A percentile compares a stretch with the other conserved stretches of the same genome.
These are phyloP conservation scores for Orthosia cruda DNA, from an alignment of 2,888 invertebrate genomes.

Conservation along the genomic window DNA sequence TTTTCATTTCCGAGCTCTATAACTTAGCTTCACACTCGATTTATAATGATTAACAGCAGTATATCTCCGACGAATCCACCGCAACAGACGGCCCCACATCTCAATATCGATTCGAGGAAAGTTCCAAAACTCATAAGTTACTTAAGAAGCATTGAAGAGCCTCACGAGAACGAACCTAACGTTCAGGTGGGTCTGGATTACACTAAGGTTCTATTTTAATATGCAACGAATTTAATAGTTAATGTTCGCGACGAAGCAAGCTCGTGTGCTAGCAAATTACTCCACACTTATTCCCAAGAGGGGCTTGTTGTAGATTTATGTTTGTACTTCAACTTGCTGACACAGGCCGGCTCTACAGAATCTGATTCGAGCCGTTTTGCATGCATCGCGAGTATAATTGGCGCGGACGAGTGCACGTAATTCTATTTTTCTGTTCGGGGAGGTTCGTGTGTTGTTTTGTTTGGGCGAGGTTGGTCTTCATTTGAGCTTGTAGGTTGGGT, in stretches of 20 bases:
- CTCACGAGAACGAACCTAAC: conserved; percentile 73
- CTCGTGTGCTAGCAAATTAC: conserved; percentile 89
- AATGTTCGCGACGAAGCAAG: conserved; percentile 87
- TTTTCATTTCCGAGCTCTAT: neutral
- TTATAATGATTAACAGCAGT: neutral
- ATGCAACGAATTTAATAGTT: conserved; percentile 92
- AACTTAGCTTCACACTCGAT: neutral
- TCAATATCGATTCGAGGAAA: conserved; percentile 54
- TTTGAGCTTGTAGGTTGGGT: conserved; percentile 8
- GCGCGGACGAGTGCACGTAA: conserved; percentile 59
- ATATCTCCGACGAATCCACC: conserved; percentile 4
- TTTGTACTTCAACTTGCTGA: conserved; percentile 85
- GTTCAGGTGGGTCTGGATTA: conserved; percentile 83
- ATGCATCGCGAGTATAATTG: conserved; percentile 68
- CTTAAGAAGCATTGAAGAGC: conserved; percentile 77
- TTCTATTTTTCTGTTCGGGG: conserved; percentile 54
- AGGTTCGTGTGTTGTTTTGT: conserved; percentile 40
- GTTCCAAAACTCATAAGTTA: conserved; percentile 64
- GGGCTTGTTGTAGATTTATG: conserved; percentile 85
- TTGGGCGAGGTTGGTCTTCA: conserved; percentile 26
- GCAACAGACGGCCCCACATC: conserved; percentile 32
- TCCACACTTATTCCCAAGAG: conserved; percentile 88
- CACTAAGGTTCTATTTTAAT: conserved; percentile 89
- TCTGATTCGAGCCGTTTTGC: conserved; percentile 75
- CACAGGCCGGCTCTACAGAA: conserved; percentile 80